Evolutionary conservation across 2,113 vertebrate species (phyloP).

Genomic region (Aythya baeri): DNA sequence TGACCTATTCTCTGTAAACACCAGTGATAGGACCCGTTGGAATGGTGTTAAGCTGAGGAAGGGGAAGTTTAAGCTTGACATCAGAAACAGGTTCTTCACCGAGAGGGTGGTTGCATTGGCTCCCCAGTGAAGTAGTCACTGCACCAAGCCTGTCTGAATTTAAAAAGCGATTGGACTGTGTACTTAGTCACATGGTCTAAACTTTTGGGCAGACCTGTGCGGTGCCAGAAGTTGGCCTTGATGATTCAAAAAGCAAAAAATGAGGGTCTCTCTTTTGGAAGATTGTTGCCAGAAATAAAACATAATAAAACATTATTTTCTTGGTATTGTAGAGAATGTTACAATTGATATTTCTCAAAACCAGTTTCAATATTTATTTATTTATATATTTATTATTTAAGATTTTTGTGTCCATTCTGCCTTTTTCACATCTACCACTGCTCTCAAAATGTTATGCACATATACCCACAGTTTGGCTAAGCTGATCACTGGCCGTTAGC

Average conservation of each 20-base stretch:
- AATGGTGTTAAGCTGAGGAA: too few species aligned
- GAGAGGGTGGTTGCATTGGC: too few species aligned
- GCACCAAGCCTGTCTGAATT: too few species aligned
- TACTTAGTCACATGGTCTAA: too few species aligned
- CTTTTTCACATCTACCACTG: background rate
- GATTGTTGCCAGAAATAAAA: background rate
- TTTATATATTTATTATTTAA: background rate
- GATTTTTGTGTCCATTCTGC: background rate
- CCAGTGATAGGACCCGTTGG: too few species aligned
- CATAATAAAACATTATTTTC: background rate
- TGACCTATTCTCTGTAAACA: too few species aligned
- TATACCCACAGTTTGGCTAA: background rate
- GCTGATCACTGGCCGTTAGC: background rate
- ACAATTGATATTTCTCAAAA: background rate
- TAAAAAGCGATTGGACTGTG: too few species aligned
- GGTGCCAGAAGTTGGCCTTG: too few species aligned
- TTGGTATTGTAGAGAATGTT: background rate
- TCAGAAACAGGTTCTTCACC: too few species aligned
- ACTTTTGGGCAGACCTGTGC: too few species aligned
- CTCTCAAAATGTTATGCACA: background rate
- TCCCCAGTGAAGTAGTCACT: too few species aligned
- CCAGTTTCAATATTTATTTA: background rate
- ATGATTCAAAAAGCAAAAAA: background rate
- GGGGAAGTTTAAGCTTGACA: too few species aligned
- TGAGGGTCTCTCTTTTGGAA: accelerated